Base-by-base conservation (phyloP, 92 coral and sea anemone genomes). In the Palythoa heliodiscus region DNA sequence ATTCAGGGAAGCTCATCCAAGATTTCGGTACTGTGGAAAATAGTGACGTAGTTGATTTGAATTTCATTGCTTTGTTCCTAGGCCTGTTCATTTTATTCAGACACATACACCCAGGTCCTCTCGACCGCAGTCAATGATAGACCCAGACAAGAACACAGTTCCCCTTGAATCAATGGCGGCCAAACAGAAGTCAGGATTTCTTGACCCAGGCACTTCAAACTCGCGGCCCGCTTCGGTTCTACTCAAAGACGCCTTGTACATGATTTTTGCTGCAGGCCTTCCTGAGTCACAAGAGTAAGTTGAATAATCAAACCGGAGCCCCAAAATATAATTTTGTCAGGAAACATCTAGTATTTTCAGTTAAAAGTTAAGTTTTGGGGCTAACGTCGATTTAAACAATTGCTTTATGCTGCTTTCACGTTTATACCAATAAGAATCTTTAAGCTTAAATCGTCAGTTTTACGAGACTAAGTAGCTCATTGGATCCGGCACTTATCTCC, bases 81-180 rank as follows among this genome's bases (percentile, higher is more conserved):
- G 84, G 60, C 84, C 84, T 1, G 84, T 79, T 52, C 84, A 79
- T 79, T 79, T 79, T 38, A 79, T 79, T 52, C 84, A 79, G 57
- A 79, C 84, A 15, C 84, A 79, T 60, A 79, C 84, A 5, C 84
- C 84, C 11, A 79, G 84, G 24, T 61, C 73, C 38, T 79, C 84
- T 7, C 84, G 84, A 69, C 84, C 84, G 48, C 84, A 79, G 9
- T 79, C 84, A 43, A 24, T 79, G 40, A 38, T 64, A 37, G 84
- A 79, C 43, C 84, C 69, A 13, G 83, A 78, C 71, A 78, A 78
- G 71, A 78, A 60, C 70, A 38, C 71, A 2, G 38, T 61, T 20
- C 61, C 61, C 8, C 57, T 61, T 3, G 73, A 43, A 69, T 7
- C 72, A 23, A 20, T 79, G 58, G 73, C 55, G 22, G 29, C 73